These are phyloP conservation scores for Montipora cactus DNA, from an alignment of 64 coral and sea anemone species.

Conservation along the genomic window DNA sequence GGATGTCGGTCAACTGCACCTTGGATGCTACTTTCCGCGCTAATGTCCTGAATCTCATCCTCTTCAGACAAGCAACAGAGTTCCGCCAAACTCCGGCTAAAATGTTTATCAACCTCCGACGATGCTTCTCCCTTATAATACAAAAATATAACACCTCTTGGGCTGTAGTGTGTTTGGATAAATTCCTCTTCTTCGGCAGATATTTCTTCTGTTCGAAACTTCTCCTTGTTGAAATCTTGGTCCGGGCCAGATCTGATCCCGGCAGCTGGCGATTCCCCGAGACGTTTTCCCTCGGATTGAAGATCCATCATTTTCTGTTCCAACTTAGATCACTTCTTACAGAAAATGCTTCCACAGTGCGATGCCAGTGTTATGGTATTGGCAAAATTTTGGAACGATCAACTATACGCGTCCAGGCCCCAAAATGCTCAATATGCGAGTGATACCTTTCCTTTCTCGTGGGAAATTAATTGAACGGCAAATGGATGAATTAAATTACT, in stretches of 20 bases:
- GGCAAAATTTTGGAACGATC: too few relatives aligned
- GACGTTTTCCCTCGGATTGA: background rate
- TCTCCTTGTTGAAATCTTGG: background rate
- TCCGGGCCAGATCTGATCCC: background rate
- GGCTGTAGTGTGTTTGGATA: constrained; percentile 34
- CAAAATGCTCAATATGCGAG: background rate
- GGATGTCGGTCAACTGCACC: background rate
- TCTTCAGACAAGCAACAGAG: background rate
- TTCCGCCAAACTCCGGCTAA: constrained; percentile 15
- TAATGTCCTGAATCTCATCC: background rate
- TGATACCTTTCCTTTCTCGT: background rate
- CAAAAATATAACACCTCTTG: constrained; percentile 28
- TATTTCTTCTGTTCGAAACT: background rate
- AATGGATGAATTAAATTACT: too few relatives aligned
- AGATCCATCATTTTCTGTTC: background rate
- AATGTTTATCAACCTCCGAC: constrained; percentile 33
- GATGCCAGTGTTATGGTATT: background rate
- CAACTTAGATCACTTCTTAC: background rate
- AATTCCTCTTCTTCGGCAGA: constrained; percentile 1
- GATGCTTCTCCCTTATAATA: constrained; percentile 7
- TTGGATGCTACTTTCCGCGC: background rate
- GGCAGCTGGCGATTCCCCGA: background rate
- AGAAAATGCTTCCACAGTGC: background rate
- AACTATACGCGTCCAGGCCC: background rate
- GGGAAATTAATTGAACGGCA: background rate